These are phyloP conservation scores for Protonemura montana DNA, from an alignment of 2,888 invertebrate species.

Conservation along the genomic window DNA sequence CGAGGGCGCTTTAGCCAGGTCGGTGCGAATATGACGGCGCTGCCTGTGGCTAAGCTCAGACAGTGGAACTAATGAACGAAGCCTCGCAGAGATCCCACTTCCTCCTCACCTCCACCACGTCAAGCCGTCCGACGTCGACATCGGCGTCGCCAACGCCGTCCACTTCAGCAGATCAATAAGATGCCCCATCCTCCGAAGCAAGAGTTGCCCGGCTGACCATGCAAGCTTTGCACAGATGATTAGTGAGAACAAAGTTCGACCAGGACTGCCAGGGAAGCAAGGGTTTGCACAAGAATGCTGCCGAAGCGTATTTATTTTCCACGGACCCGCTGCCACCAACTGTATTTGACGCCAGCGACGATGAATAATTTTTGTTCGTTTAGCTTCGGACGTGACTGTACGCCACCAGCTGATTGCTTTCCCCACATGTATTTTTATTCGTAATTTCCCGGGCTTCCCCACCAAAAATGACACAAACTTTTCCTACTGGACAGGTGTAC, in stretches of 20 bases:
- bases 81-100: background rate
- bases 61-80: slow-evolving; percentile 39
- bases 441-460: slow-evolving; percentile 33
- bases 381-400: background rate
- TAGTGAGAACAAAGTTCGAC: background rate
- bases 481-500: slow-evolving; percentile 31
- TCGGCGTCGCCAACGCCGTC: background rate
- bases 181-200: background rate
- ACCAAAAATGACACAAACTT: slow-evolving; percentile 34
- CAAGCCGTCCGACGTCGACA: background rate
- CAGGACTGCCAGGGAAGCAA: background rate
- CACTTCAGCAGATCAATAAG: background rate
- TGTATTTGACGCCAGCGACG: background rate
- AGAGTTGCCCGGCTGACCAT: background rate
- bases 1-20: background rate
- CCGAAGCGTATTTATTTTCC: background rate
- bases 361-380: background rate
- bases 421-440: slow-evolving; percentile 33
- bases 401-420: slow-evolving; percentile 20
- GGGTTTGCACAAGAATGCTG: background rate
- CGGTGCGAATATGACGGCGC: slow-evolving; percentile 24
- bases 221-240: slow-evolving; percentile 2
- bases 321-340: background rate
- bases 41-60: slow-evolving; percentile 30
- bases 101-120: slow-evolving; percentile 25